A percentile compares a stretch with the other conserved stretches of the same genome.
These are phyloP conservation scores for Antigone vipio DNA, from an alignment of 2,113 vertebrate species.

Conservation along the genomic window DNA sequence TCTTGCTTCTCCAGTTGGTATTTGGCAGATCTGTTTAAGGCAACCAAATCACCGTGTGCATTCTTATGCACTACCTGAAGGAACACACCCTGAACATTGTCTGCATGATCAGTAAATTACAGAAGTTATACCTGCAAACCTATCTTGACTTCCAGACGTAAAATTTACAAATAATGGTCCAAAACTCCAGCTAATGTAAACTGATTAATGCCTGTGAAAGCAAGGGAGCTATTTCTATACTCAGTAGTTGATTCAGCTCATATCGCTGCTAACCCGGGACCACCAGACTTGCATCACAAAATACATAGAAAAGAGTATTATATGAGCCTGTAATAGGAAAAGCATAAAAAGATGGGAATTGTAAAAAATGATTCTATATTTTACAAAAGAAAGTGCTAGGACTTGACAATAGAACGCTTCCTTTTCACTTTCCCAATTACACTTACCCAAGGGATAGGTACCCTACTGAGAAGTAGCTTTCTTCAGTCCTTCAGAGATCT, in stretches of 20 bases:
- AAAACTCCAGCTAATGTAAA: not conserved
- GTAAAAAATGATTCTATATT: not conserved
- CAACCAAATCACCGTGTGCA: not conserved
- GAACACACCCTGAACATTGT: not conserved
- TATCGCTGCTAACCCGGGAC: not conserved
- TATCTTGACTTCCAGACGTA: not conserved
- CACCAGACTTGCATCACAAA: not conserved
- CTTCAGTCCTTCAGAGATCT: not conserved
- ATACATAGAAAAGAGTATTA: not conserved
- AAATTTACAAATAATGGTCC: not conserved
- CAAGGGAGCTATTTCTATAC: not conserved
- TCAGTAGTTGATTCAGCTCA: not conserved
- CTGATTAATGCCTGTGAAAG: not conserved
- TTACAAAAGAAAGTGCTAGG: not conserved
- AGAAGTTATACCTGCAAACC: not conserved
- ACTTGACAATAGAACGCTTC: not conserved
- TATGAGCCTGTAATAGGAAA: not conserved
- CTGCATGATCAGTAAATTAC: not conserved
- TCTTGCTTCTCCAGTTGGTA: not conserved
- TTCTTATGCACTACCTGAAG: not conserved
- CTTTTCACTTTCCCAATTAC: not conserved
- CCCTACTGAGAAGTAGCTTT: not conserved
- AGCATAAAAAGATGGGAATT: not conserved
- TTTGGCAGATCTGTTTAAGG: not conserved
- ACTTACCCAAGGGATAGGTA: not conserved